Percentiles rank a stretch among this genome's conserved stretches.
Evolutionary conservation across 2,797 vertebrate genomes (phyloP).

Genomic region (Sebastes iracundus): DNA sequence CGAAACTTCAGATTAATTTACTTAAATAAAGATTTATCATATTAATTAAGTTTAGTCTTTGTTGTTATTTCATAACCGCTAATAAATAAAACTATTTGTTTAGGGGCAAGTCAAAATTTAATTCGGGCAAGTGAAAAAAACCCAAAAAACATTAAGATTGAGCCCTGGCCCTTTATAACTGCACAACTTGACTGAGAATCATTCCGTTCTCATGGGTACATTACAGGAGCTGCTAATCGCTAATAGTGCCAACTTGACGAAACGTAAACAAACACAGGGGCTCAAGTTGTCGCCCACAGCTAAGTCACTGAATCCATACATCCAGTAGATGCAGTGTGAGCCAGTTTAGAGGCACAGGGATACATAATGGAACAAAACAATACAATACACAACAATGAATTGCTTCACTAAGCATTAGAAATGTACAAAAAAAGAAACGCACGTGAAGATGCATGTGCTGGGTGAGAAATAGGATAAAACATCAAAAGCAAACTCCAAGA

Average conservation of each 20-base stretch:
- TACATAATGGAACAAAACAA: conserved; percentile 1
- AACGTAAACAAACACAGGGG: background rate
- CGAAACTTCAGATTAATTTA: background rate
- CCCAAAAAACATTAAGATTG: background rate
- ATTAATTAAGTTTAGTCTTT: too few relatives aligned
- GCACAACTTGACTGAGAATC: background rate
- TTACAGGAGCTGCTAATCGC: background rate
- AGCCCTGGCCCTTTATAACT: accelerated
- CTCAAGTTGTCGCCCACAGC: background rate
- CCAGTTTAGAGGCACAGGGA: background rate
- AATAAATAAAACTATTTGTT: too few relatives aligned
- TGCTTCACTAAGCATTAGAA: background rate
- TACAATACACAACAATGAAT: background rate
- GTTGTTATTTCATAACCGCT: too few relatives aligned
- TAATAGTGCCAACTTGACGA: background rate
- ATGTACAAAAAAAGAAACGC: background rate
- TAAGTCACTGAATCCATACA: background rate
- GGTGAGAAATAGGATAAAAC: conserved; percentile 30
- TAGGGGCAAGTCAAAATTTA: background rate
- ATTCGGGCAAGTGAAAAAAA: background rate
- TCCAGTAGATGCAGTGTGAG: background rate
- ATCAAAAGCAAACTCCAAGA: conserved; percentile 48
- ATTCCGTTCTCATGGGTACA: background rate
- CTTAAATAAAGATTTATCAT: too few relatives aligned
- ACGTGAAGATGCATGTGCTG: conserved; percentile 3